Evolutionary conservation across 2,113 vertebrate genomes (phyloP), one percentile per base, ranked within the genome.

Genomic region (Barnardius zonarius): DNA sequence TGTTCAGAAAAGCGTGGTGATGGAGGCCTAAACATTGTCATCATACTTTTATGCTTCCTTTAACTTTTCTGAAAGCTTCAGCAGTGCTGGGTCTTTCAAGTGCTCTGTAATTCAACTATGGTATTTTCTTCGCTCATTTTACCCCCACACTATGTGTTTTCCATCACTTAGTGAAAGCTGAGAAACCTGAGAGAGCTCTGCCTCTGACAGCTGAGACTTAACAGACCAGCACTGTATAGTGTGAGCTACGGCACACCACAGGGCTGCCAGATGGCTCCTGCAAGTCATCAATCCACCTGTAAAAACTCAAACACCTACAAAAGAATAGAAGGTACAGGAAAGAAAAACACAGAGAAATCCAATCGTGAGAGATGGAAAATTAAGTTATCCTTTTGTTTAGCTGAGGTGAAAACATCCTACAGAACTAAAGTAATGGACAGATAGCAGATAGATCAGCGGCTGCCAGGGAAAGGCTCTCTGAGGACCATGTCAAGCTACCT

Each of bases 241-340:
- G 0, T 25, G 55, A 87, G 33, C 81, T 3, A 2, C 46, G 66
- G 51, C 66, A 82, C 44, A 93, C 55, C 74, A 48, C 1, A 12
- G 87, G 23, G 87, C 35, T 89, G 69, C 59, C 92, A 89, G 89
- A 90, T 94, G 88, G 90, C 82, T 95, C 48, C 67, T 48, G 54
- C 17, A 68, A 63, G 77, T 27, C 81, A 88, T 31, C 54, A 70
- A 81, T 28, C 19, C 62, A 84, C 43, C 52, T 1, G 6, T 49
- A 81, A 78, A 92, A 68, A 63, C 51, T 78, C 11, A 49, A 75
- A 75, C 18, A 83, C 15, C 66, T 83, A 54, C 73, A 51, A 16
- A 55, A 37, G 6, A 13, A 66, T 10, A 51, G 27, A 87, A 83
- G 73, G 18, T 13, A 11, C 6, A 39, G 37, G 13, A 27, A 52